Conservation (phyloP, 2,888 invertebrate genomes). For the Cataglyphis cursor region DNA sequence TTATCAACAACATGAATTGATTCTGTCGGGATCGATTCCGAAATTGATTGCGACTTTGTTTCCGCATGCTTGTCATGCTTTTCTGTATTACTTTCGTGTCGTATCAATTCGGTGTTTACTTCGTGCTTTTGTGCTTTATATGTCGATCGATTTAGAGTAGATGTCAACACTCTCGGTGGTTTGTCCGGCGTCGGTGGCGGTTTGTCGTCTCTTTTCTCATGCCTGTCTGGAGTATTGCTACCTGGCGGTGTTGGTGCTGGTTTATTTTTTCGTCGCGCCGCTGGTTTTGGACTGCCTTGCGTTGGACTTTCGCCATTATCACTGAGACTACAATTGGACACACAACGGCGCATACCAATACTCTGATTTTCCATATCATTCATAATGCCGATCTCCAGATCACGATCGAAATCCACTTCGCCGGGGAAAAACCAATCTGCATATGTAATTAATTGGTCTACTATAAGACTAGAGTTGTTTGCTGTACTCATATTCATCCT, state of each 20-base stretch:
- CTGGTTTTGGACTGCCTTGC: constrained; percentile 91
- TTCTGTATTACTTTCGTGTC: constrained; percentile 85
- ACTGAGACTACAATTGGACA: constrained; percentile 91
- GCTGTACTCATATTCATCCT: constrained; percentile 94
- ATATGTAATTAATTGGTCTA: constrained; percentile 93
- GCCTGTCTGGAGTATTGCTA: constrained; percentile 85
- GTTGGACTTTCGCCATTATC: constrained; percentile 91
- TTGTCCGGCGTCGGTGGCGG: constrained; percentile 88
- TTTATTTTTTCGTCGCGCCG: constrained; percentile 92
- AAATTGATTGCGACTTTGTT: constrained; percentile 59
- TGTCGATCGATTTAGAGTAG: constrained; percentile 89
- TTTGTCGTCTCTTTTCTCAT: constrained; percentile 81
- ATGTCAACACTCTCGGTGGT: constrained; percentile 89
- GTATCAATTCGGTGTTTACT: constrained; percentile 83
- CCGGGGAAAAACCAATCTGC: constrained; percentile 95
- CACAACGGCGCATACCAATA: constrained; percentile 87
- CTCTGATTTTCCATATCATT: constrained; percentile 81
- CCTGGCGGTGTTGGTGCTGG: constrained; percentile 92
- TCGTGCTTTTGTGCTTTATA: constrained; percentile 88
- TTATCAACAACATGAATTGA: constrained; percentile 28
- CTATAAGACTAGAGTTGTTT: constrained; percentile 93
- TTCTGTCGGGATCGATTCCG: constrained; percentile 61
- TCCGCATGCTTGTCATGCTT: constrained; percentile 68
- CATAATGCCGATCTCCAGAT: constrained; percentile 82
- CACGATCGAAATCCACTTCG: constrained; percentile 91